Evolutionary conservation across 2,888 invertebrate species (phyloP).

Genomic region (Eupithecia exiguata): DNA sequence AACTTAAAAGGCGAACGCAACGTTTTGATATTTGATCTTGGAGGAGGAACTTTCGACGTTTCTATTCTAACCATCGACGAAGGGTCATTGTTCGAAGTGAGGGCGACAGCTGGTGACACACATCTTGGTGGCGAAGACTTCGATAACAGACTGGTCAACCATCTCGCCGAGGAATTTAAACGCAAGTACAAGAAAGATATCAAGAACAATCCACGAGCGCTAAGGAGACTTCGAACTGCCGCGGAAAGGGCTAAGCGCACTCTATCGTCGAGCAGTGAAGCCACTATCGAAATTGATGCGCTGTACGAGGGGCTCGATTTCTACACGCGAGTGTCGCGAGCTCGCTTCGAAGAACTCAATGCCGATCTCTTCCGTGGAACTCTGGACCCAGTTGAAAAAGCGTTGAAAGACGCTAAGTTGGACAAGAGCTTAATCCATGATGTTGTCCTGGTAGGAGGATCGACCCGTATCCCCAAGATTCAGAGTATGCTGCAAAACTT

Average conservation of each 20-base stretch:
- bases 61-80: constrained; percentile 93
- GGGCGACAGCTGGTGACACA: constrained; percentile 92
- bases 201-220: constrained; percentile 85
- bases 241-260: constrained; percentile 91
- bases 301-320: constrained; percentile 88
- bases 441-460: constrained; percentile 92
- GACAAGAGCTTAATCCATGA: constrained; percentile 90
- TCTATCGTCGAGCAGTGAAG: constrained; percentile 89
- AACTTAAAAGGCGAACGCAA: constrained; percentile 86
- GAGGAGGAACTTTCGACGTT: constrained; percentile 90
- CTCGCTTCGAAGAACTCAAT: constrained; percentile 90
- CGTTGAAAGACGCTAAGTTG: constrained; percentile 90
- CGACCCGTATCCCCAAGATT: constrained; percentile 91
- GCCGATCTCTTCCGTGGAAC: constrained; percentile 89
- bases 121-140: constrained; percentile 91
- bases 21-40: constrained; percentile 86
- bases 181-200: constrained; percentile 89
- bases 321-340: constrained; percentile 88
- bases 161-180: constrained; percentile 88
- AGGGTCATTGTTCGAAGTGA: constrained; percentile 89
- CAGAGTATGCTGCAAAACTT: constrained; percentile 89
- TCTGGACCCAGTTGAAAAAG: constrained; percentile 90
- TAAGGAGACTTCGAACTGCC: constrained; percentile 88
- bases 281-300: constrained; percentile 89
- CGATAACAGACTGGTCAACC: constrained; percentile 86